phyloP scores from a whole-genome alignment of 2,797 vertebrate species.

The Meriones psammophilus region DNA sequence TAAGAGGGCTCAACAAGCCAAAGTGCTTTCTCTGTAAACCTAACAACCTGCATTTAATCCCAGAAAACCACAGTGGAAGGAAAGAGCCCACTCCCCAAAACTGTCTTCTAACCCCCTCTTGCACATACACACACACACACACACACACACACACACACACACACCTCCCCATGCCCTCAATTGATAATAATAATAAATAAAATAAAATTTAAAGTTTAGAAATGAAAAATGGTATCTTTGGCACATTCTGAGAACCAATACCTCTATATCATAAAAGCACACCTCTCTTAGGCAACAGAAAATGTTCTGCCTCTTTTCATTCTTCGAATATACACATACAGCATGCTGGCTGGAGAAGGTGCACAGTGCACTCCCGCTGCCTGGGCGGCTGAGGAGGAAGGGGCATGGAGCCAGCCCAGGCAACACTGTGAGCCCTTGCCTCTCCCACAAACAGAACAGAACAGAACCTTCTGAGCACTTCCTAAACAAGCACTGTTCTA shows the following conservation, averaged over 20 bases:
- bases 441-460: neutral
- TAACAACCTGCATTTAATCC: neutral
- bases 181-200: neutral
- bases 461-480: neutral
- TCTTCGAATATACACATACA: neutral
- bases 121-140: too few species aligned
- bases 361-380: neutral
- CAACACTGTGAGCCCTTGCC: neutral
- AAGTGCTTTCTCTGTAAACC: neutral
- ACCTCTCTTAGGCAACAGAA: constrained; percentile 32
- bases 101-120: neutral
- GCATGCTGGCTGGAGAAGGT: neutral
- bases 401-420: neutral
- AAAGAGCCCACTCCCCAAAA: neutral
- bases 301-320: constrained; percentile 33
- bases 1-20: neutral
- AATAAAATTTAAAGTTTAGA: constrained; percentile 20
- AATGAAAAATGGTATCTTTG: neutral
- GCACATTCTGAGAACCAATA: neutral
- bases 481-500: neutral
- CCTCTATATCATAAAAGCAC: constrained; percentile 44
- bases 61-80: neutral
- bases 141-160: too few species aligned
- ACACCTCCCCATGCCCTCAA: neutral
- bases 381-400: neutral